Conservation (phyloP, 2,113 vertebrate genomes). For the Labeo catla region DNA sequence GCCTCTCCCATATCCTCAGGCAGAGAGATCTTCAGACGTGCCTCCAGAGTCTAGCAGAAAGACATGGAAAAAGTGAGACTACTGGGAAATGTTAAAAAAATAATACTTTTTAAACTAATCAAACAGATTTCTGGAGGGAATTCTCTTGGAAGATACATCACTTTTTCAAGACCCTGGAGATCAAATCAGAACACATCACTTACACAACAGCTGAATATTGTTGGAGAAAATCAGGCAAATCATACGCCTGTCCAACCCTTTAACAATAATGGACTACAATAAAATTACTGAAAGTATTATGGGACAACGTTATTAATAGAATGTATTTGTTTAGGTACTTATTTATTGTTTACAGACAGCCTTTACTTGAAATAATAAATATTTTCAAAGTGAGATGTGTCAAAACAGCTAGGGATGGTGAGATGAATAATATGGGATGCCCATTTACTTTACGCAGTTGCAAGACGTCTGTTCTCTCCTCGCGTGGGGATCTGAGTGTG, state of each 20-base stretch:
- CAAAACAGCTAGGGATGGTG: background rate
- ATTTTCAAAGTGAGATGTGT: background rate
- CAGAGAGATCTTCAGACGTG: constrained; percentile 75
- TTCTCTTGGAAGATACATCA: background rate
- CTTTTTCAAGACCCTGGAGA: background rate
- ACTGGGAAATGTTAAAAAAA: background rate
- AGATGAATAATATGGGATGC: too few relatives aligned
- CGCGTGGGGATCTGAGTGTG: constrained; percentile 68
- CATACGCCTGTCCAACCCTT: background rate
- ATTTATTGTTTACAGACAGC: background rate
- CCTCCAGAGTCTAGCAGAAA: constrained; percentile 77
- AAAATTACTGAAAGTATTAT: background rate
- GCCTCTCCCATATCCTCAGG: constrained; percentile 81
- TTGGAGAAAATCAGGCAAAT: background rate
- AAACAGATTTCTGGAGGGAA: background rate
- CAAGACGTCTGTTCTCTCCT: constrained; percentile 74
- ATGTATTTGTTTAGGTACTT: background rate
- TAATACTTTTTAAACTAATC: background rate
- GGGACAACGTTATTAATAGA: background rate
- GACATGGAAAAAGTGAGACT: background rate
- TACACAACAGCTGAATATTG: background rate
- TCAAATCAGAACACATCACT: background rate
- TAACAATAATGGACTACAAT: background rate
- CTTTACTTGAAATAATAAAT: too few relatives aligned
- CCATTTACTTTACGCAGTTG: constrained; percentile 81